Evolutionary conservation across 2,113 vertebrate genomes (phyloP), one percentile per base, ranked within the genome.

Genomic region (Dipodomys ordii): DNA sequence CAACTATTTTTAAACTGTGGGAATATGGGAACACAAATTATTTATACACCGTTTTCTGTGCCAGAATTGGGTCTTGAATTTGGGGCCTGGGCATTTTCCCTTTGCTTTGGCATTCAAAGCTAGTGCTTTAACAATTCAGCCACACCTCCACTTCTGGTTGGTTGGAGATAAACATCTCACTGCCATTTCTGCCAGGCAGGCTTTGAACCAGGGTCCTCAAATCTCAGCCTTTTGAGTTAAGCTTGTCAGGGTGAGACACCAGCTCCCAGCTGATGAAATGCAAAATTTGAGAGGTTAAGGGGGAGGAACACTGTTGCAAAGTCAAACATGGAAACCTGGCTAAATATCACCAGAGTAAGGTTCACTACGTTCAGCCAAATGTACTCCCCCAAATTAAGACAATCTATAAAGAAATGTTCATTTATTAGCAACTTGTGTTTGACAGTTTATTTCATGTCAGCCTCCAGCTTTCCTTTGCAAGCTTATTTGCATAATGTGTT

Each of bases 401-500:
- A 97, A 98, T 98, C 98, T 98, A 97, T 98, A 98, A 98, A 98
- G 98, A 98, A 98, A 98, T 98, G 97, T 97, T 98, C 98, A 97
- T 98, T 98, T 98, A 99, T 98, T 98, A 98, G 98, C 97, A 98
- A 98, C 97, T 98, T 97, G 98, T 98, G 96, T 98, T 98, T 98
- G 98, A 98, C 98, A 98, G 98, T 98, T 98, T 98, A 97, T 98
- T 98, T 98, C 97, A 98, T 98, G 97, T 97, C 97, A 98, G 98
- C 98, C 98, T 98, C 98, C 97, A 98, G 98, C 98, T 98, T 98
- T 98, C 96, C 97, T 98, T 98, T 97, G 97, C 97, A 98, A 98
- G 97, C 97, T 98, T 71, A 98, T 99, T 99, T 98, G 98, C 98
- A 99, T 98, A 99, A 99, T 98, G 98, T 98, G 98, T 98, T 98